These are phyloP conservation scores for Sphaerophoria rueppellii DNA, from an alignment of 2,888 invertebrate genomes.

Conservation along the genomic window DNA sequence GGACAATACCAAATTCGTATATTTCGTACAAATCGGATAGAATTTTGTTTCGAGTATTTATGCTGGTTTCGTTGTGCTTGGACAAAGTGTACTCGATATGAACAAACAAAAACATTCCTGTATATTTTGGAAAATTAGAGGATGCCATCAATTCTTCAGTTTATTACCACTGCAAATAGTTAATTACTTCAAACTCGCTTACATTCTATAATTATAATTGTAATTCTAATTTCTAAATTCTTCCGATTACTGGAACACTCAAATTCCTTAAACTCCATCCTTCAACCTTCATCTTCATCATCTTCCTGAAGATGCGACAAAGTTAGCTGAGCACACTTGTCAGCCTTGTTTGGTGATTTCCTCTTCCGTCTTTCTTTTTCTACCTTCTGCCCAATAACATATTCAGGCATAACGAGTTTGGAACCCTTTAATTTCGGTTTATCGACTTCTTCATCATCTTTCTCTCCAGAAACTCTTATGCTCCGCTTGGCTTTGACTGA, in stretches of 20 bases:
- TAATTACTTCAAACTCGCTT: background rate
- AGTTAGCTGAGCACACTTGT: slow-evolving; percentile 81
- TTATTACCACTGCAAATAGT: no score
- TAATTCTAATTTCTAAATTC: no score
- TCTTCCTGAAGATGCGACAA: slow-evolving; percentile 84
- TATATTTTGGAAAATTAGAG: no score
- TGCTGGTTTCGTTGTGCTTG: no score
- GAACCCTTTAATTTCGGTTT: slow-evolving; percentile 85
- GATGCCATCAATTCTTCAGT: no score
- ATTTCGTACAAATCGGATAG: no score
- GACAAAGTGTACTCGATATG: no score
- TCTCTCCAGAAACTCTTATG: slow-evolving; percentile 77
- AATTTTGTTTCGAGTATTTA: no score
- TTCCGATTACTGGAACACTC: no score
- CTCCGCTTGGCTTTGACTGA: slow-evolving; percentile 78
- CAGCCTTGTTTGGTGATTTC: slow-evolving; percentile 50
- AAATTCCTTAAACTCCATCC: slow-evolving; percentile 6
- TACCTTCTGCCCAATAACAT: slow-evolving; percentile 88
- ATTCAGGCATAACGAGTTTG: slow-evolving; percentile 91
- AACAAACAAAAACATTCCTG: no score
- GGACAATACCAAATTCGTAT: no score
- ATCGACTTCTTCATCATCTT: slow-evolving; percentile 77
- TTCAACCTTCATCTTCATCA: slow-evolving; percentile 82
- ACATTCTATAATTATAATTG: slow-evolving; percentile 2
- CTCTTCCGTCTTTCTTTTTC: slow-evolving; percentile 80